Base-by-base conservation (phyloP, 1,140 invertebrate species). In the Leptonema lineaticorne region DNA sequence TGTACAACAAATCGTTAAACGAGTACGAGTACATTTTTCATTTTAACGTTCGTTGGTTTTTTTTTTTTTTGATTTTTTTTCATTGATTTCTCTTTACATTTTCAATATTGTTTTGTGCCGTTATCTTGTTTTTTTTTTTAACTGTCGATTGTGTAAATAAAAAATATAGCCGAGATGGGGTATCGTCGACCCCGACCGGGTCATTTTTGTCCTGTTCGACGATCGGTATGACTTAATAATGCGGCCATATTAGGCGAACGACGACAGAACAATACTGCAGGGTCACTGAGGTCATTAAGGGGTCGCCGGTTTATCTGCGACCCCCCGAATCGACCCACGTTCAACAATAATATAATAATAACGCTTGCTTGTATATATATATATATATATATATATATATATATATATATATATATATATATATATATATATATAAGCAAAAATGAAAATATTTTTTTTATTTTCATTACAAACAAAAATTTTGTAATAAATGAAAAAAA, bases 241-340 rank as follows among this genome's bases (percentile, higher is more conserved):
- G 22, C 24, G 22, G 9, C 57, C 62, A 28, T 46, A 26, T 64
- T 27, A 64, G 62, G 45, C 45, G 14, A 8, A 9, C 16, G n/a
- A 29, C 16, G 59, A 62, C 59, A 62, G 50, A 28, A 64, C 62
- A 64, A 64, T 64, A 26, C 45, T 16, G 22, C 11, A 5, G 41
- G 62, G 41, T 64, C 62, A 26, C 3, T 7, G 16, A 33, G 62
- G 62, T 64, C 62, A 26, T 11, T 24, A 24, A 22, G 50, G 20
- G 50, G 20, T 24, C 50, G 22, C 37, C 11, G 16, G 37, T 16
- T 41, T 41, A 41, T 41, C 37, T 41, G 37, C 22, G 50, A 53
- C 50, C 50, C 50, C 24, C n/a, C 20, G 37, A 3, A 24, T 24
- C 50, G 37, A 41, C 37, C 37, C 37, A 41, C 37, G 16, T n/a